phyloP scores from a whole-genome alignment of 2,888 invertebrate genomes.

The Octonoba sinensis region DNA sequence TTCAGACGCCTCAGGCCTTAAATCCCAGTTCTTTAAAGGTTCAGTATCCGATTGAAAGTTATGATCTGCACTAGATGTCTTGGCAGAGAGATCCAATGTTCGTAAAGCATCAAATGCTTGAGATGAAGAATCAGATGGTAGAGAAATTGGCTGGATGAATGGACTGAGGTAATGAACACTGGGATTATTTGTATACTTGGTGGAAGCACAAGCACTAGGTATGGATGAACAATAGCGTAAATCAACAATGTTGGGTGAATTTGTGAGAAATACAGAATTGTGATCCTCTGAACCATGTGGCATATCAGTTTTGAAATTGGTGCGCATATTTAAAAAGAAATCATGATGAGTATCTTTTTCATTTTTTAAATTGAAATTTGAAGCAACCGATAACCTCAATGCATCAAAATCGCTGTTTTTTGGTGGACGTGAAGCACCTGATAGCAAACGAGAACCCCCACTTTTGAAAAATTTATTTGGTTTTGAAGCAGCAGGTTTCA shows the following conservation, averaged over 20 bases:
- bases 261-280: constrained; percentile 9
- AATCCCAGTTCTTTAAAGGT: background rate
- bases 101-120: constrained; percentile 53
- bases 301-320: constrained; percentile 34
- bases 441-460: constrained; percentile 30
- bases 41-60: constrained; percentile 14
- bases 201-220: constrained; percentile 48
- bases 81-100: constrained; percentile 38
- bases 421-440: constrained; percentile 18
- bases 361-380: constrained; percentile 22
- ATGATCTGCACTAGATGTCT: constrained; percentile 1
- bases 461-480: constrained; percentile 67
- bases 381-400: constrained; percentile 33
- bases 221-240: constrained; percentile 26
- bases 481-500: constrained; percentile 42
- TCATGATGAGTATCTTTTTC: constrained; percentile 19
- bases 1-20: no score
- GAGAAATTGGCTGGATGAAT: constrained; percentile 25
- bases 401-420: constrained; percentile 61
- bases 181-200: constrained; percentile 31
- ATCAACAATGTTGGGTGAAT: constrained; percentile 38
- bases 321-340: constrained; percentile 19
- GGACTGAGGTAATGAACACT: constrained; percentile 39
- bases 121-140: constrained; percentile 25
- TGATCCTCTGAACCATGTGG: constrained; percentile 35